These are phyloP conservation scores for Ophthalmolycus amberensis DNA, from an alignment of 2,113 vertebrate genomes.

Conservation along the genomic window DNA sequence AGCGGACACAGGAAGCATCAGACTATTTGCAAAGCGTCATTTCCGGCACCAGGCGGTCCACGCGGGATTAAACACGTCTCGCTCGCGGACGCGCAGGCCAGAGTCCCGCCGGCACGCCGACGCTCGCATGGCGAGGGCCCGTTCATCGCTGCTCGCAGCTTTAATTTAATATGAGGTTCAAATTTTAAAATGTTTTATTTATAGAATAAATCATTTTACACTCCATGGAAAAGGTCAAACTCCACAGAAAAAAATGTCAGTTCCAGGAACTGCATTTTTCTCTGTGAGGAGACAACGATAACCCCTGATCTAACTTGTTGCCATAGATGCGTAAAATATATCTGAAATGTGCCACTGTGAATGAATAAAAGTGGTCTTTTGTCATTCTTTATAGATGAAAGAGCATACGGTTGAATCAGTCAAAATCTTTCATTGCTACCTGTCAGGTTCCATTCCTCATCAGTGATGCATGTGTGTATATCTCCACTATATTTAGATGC, in stretches of 20 bases:
- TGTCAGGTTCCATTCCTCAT: neutral
- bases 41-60: too few species aligned
- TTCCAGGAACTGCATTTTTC: neutral
- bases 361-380: neutral
- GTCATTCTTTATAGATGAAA: neutral
- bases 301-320: neutral
- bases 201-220: neutral
- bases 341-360: neutral
- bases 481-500: conserved; percentile 82
- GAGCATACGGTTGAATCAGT: neutral
- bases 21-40: too few species aligned
- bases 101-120: too few species aligned
- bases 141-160: too few species aligned
- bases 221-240: neutral
- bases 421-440: neutral
- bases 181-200: neutral
- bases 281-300: neutral
- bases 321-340: neutral
- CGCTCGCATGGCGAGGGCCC: too few species aligned
- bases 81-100: too few species aligned
- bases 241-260: neutral
- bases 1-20: too few species aligned
- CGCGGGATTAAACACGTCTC: too few species aligned
- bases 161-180: too few species aligned
- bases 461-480: neutral